Evolutionary conservation across 2,113 vertebrate genomes (phyloP).

Genomic region (Chlorocebus sabaeus): DNA sequence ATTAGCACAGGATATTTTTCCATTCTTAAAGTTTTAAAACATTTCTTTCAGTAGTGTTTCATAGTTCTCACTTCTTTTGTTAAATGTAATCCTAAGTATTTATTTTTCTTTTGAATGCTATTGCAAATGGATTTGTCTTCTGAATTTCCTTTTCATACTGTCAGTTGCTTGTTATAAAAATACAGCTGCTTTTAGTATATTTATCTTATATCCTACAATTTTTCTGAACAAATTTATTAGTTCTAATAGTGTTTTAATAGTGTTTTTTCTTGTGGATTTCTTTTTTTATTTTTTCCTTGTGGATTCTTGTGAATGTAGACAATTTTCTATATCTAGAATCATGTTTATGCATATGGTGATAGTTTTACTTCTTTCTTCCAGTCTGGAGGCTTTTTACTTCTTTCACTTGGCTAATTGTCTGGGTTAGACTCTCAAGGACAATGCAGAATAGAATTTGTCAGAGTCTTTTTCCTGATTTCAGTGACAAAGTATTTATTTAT

Average conservation of each 20-base stretch:
- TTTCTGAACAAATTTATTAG: not conserved
- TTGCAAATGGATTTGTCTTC: not conserved
- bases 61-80: not conserved
- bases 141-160: not conserved
- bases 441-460: not conserved
- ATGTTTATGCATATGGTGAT: not conserved
- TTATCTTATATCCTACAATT: not conserved
- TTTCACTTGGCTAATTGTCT: not conserved
- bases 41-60: not conserved
- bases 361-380: not conserved
- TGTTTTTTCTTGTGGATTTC: not conserved
- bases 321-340: not conserved
- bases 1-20: not conserved
- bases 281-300: not conserved
- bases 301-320: not conserved
- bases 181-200: not conserved
- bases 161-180: not conserved
- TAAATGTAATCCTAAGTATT: not conserved
- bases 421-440: not conserved
- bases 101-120: not conserved
- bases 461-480: not conserved
- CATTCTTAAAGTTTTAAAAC: not conserved
- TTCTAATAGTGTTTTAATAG: not conserved
- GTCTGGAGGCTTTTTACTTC: not conserved
- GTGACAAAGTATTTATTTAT: not conserved